These are phyloP conservation scores for Catocala fraxini DNA, from an alignment of 2,888 invertebrate species.

Conservation along the genomic window DNA sequence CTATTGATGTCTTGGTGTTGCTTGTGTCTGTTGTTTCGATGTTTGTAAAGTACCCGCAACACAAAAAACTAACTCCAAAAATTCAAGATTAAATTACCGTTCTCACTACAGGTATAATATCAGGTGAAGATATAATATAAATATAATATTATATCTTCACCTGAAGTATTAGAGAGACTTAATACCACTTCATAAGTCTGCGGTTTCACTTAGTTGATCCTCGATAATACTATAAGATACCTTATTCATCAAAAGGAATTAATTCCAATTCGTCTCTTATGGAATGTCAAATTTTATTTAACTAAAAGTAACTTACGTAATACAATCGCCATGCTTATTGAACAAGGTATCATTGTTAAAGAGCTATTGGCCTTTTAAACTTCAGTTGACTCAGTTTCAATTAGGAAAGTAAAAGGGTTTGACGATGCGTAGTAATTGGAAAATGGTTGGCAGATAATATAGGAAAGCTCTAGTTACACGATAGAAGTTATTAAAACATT, in stretches of 20 bases:
- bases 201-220: no score
- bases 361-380: constrained; percentile 25
- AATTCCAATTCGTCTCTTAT: not conserved
- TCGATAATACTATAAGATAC: no score
- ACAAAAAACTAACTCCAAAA: no score
- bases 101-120: no score
- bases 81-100: no score
- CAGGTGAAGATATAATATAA: no score
- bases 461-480: constrained; percentile 10
- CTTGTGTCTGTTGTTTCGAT: no score
- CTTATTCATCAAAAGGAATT: not conserved
- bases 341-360: constrained; percentile 24
- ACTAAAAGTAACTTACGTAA: constrained; percentile 4
- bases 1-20: no score
- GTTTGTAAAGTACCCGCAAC: no score
- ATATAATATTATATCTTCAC: no score
- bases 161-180: no score
- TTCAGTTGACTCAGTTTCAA: constrained; percentile 33
- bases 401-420: constrained; percentile 36
- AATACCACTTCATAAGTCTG: no score
- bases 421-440: constrained; percentile 31
- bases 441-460: constrained; percentile 15
- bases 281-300: constrained; percentile 12
- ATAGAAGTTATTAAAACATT: not conserved
- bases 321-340: constrained; percentile 17